Evolutionary conservation across 2,888 invertebrate genomes (phyloP).

Genomic region (Heliconius charithonia): DNA sequence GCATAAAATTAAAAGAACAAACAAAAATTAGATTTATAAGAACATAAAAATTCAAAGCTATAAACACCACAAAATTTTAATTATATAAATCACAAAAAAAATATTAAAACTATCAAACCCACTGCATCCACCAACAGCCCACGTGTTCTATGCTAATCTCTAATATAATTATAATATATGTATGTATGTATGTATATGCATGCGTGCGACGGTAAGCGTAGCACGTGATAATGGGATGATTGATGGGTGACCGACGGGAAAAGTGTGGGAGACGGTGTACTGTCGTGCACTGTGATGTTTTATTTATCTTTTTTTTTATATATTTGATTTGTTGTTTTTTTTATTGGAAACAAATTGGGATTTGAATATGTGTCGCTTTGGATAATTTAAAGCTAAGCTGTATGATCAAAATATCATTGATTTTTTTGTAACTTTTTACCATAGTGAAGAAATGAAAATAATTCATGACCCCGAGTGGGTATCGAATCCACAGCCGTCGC

Average conservation of each 20-base stretch:
- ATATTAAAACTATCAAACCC: conserved; percentile 50
- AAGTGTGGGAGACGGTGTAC: conserved; percentile 63
- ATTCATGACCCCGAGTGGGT: fast-evolving
- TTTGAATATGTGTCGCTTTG: not conserved
- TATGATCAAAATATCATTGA: not conserved
- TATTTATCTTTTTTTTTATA: not conserved
- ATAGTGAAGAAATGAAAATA: no score
- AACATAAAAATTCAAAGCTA: no score
- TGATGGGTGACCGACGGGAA: conserved; percentile 57
- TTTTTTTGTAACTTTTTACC: no score
- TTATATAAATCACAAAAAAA: not conserved
- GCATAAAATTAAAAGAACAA: no score
- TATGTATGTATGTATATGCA: conserved; percentile 45
- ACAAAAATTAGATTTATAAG: no score
- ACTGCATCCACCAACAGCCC: conserved; percentile 44
- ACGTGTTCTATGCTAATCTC: conserved; percentile 61
- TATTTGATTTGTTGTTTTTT: not conserved
- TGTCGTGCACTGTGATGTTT: conserved; percentile 14
- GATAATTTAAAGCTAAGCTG: not conserved
- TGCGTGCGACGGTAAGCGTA: conserved; percentile 56
- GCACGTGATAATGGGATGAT: conserved; percentile 68
- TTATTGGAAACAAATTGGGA: not conserved
- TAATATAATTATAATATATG: conserved; percentile 73
- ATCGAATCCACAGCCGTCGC: no score
- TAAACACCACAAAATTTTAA: no score